phyloP scores from a whole-genome alignment of 2,113 vertebrate species.

The Apteryx mantelli region DNA sequence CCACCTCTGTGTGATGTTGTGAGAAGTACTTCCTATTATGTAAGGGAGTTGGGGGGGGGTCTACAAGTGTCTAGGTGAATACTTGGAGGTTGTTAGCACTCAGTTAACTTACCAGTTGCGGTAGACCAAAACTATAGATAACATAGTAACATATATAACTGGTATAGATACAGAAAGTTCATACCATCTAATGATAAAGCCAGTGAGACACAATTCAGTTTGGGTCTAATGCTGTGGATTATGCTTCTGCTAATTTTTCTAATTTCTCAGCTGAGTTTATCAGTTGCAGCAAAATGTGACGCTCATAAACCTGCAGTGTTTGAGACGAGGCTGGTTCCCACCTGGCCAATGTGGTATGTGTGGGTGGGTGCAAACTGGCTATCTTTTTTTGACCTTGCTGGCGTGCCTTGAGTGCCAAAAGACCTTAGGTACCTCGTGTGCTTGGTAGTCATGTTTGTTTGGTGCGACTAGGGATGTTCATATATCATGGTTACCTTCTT shows the following conservation, averaged over 20 bases:
- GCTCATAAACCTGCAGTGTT: not conserved
- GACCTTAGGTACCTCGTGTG: not conserved
- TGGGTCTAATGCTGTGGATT: not conserved
- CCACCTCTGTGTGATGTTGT: not conserved
- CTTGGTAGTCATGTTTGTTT: not conserved
- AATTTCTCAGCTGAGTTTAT: not conserved
- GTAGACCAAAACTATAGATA: not conserved
- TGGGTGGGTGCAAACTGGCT: not conserved
- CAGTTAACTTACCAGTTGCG: not conserved
- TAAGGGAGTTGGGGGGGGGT: not conserved
- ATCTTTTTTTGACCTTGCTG: rapidly evolving
- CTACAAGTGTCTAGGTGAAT: not conserved
- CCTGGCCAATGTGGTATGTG: not conserved
- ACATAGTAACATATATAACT: not conserved
- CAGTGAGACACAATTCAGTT: not conserved
- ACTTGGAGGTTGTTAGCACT: not conserved
- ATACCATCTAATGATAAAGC: not conserved
- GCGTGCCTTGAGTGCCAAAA: not conserved
- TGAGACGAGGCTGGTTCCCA: not conserved
- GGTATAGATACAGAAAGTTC: not conserved
- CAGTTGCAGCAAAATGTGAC: not conserved
- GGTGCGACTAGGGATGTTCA: not conserved
- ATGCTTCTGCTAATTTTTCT: not conserved
- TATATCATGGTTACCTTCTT: not conserved
- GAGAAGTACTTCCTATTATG: not conserved